A percentile compares a stretch with the other conserved stretches of the same genome.
Evolutionary conservation across 2,888 invertebrate genomes (phyloP).

Genomic region (Anoncus sp.): DNA sequence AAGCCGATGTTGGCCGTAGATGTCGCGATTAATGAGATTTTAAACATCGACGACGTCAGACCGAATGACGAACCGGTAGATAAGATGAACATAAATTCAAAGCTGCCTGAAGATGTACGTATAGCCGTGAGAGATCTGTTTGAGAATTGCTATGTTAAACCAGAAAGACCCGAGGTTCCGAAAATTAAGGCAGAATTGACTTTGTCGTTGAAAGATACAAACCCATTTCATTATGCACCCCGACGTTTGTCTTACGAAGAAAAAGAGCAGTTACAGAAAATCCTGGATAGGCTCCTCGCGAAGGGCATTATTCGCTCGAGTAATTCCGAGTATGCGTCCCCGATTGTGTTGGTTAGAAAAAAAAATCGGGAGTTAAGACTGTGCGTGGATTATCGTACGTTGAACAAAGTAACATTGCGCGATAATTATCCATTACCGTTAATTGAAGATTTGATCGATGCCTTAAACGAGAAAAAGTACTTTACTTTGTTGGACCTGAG

Average conservation of each 20-base stretch:
- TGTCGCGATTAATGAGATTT: not conserved
- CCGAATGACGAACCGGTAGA: not conserved
- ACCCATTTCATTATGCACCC: constrained; percentile 17
- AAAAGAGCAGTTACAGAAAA: not conserved
- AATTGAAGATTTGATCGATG: constrained; percentile 64
- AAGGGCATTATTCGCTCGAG: constrained; percentile 27
- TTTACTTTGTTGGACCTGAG: constrained; percentile 66
- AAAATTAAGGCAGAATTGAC: constrained; percentile 8
- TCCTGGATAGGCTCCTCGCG: constrained; percentile 8
- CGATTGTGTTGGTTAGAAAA: constrained; percentile 55
- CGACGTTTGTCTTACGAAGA: constrained; percentile 3
- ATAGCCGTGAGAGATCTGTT: not conserved
- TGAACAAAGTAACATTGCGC: constrained; percentile 12
- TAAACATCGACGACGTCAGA: constrained; percentile 8
- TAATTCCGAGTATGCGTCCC: constrained; percentile 36
- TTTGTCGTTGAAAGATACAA: not conserved
- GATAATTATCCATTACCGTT: constrained; percentile 32
- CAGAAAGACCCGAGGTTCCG: not conserved
- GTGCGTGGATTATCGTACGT: constrained; percentile 30
- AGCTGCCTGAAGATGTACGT: not conserved
- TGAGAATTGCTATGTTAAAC: not conserved
- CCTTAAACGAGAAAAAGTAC: constrained; percentile 54
- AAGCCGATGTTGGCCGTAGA: not conserved
- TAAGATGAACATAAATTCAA: not conserved
- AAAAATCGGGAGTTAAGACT: constrained; percentile 19